Conservation (phyloP, 2,888 invertebrate genomes). For the Taenaris catops region DNA sequence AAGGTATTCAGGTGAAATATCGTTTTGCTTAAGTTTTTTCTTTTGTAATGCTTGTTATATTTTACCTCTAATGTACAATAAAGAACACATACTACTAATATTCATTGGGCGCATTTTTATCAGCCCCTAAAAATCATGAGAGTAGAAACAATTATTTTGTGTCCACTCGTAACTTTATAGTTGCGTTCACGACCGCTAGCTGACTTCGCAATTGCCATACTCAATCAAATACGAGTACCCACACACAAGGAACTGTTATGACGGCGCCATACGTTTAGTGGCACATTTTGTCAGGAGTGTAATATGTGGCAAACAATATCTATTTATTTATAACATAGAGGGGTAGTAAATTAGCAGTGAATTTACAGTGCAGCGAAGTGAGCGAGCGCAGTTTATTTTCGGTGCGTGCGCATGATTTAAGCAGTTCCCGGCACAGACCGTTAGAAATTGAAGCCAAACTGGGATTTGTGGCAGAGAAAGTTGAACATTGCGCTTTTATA, state of each 20-base stretch:
- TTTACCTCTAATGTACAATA: too few species aligned
- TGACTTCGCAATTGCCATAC: constrained; percentile 2
- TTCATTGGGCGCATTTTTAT: too few species aligned
- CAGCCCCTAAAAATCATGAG: too few species aligned
- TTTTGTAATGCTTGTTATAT: too few species aligned
- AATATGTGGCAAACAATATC: constrained; percentile 63
- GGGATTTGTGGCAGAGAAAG: constrained; percentile 41
- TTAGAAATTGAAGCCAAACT: constrained; percentile 49
- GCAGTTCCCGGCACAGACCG: constrained; percentile 48
- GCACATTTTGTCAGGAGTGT: constrained; percentile 64
- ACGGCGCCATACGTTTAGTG: constrained; percentile 60
- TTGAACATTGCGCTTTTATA: constrained; percentile 35
- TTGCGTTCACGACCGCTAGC: not conserved
- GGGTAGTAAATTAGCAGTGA: constrained; percentile 77
- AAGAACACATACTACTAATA: too few species aligned
- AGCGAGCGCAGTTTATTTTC: constrained; percentile 68
- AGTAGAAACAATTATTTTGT: too few species aligned
- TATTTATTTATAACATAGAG: constrained; percentile 75
- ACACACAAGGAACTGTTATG: constrained; percentile 66
- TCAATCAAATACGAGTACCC: constrained; percentile 46
- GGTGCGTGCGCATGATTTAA: constrained; percentile 67
- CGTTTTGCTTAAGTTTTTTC: too few species aligned
- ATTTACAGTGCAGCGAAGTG: constrained; percentile 68
- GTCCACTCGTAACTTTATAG: too few species aligned
- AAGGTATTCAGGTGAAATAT: too few species aligned